A percentile compares a stretch with the other conserved stretches of the same genome.
phyloP scores from a whole-genome alignment of 2,888 invertebrate genomes.

The Drosophila mimica region DNA sequence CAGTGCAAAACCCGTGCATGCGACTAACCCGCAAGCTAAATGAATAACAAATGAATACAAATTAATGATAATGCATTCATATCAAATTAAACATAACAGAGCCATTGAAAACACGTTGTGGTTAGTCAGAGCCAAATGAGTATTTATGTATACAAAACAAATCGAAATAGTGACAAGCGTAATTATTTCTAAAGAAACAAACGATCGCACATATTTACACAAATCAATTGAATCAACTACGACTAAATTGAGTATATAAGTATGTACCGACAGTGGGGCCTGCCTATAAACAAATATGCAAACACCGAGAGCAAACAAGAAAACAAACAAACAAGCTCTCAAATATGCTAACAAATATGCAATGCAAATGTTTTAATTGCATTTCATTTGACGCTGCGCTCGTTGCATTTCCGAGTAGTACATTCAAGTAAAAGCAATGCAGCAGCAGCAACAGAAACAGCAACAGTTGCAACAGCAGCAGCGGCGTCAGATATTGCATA shows the following conservation, averaged over 20 bases:
- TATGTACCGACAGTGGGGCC: slow-evolving; percentile 11
- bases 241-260: slow-evolving; percentile 39
- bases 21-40: slow-evolving; percentile 19
- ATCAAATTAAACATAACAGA: slow-evolving; percentile 59
- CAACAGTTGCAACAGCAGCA: slow-evolving; percentile 9
- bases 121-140: slow-evolving; percentile 45
- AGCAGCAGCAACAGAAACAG: slow-evolving; percentile 21
- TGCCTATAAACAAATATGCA: slow-evolving; percentile 33
- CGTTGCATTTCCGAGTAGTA: slow-evolving; percentile 31
- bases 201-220: slow-evolving; percentile 55
- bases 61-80: slow-evolving; percentile 52
- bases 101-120: slow-evolving; percentile 7
- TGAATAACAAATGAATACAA: slow-evolving; percentile 26
- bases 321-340: slow-evolving; percentile 21
- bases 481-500: slow-evolving; percentile 45
- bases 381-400: slow-evolving; percentile 63
- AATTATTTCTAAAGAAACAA: slow-evolving; percentile 49
- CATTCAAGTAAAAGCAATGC: slow-evolving; percentile 38
- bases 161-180: slow-evolving; percentile 35
- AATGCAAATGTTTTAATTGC: slow-evolving; percentile 76
- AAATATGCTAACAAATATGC: slow-evolving; percentile 55
- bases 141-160: slow-evolving; percentile 62
- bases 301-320: slow-evolving; percentile 20
- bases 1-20: slow-evolving; percentile 30
- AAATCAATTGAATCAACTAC: slow-evolving; percentile 61